Conservation (phyloP, 1,140 invertebrate species). For the Drosophila prosaltans region DNA sequence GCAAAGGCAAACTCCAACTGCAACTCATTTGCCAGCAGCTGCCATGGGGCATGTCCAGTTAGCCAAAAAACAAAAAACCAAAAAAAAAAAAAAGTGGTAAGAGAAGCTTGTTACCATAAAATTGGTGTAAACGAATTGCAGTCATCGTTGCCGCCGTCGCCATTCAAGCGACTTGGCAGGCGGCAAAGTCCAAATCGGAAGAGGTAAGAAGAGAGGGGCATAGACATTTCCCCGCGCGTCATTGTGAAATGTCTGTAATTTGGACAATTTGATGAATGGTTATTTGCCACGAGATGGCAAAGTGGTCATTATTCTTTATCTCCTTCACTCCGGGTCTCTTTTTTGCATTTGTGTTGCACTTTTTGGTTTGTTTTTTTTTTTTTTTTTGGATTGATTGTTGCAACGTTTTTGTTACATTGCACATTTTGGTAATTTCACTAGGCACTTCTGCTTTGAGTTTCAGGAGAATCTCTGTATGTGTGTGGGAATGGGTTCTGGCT, state of each 20-base stretch:
- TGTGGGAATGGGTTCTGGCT: not conserved
- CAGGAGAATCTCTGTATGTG: not conserved
- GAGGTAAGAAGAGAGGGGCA: not conserved
- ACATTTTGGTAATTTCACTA: conserved; percentile 47
- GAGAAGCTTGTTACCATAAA: conserved; percentile 80
- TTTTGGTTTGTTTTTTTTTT: conserved; percentile 3
- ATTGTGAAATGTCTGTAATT: conserved; percentile 83
- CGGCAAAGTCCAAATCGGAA: conserved; percentile 40
- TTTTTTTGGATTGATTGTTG: conserved; percentile 47
- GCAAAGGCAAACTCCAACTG: conserved; percentile 19
- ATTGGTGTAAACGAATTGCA: conserved; percentile 83
- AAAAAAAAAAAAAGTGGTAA: conserved; percentile 5
- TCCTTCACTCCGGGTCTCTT: conserved; percentile 29
- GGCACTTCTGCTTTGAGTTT: conserved; percentile 15
- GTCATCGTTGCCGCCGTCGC: conserved; percentile 49
- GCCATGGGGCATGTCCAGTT: conserved; percentile 56
- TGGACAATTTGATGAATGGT: conserved; percentile 83
- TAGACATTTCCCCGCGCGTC: conserved; percentile 50
- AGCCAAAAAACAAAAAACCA: conserved; percentile 1
- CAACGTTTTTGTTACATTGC: conserved; percentile 70
- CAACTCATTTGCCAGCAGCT: conserved; percentile 65
- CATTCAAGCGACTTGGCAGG: conserved; percentile 50
- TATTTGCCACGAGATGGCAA: conserved; percentile 83
- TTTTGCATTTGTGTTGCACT: conserved; percentile 6
- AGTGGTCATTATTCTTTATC: conserved; percentile 83